Percentiles rank a stretch among this genome's conserved stretches.
phyloP scores from a whole-genome alignment of 2,888 invertebrate genomes.

The Erebia palarica region DNA sequence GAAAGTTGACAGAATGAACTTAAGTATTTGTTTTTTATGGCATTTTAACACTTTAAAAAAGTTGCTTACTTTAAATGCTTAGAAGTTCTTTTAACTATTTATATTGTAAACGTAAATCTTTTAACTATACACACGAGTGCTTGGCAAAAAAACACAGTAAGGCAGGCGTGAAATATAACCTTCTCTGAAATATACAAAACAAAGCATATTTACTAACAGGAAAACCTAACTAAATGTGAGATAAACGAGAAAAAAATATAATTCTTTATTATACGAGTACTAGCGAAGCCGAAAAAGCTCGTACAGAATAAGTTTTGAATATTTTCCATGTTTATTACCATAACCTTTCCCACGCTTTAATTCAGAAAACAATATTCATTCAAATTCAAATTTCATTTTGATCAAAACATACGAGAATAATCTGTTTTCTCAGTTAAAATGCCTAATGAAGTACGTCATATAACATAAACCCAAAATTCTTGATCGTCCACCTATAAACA shows the following conservation, averaged over 20 bases:
- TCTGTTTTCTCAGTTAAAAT: conserved; percentile 9
- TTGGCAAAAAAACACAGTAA: conserved; percentile 25
- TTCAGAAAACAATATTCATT: conserved; percentile 5
- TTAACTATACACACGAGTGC: not conserved
- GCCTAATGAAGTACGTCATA: conserved; percentile 12
- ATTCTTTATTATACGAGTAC: too few species aligned
- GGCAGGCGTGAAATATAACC: conserved; percentile 21
- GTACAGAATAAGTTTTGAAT: too few species aligned
- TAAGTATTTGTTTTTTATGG: too few species aligned
- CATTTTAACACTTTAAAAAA: too few species aligned
- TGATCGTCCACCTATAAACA: conserved; percentile 14
- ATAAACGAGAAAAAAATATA: not conserved
- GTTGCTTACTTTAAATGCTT: too few species aligned
- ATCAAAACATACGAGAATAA: not conserved
- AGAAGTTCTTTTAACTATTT: not conserved
- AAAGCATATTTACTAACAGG: conserved; percentile 5
- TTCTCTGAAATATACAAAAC: conserved; percentile 16
- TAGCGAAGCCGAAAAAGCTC: too few species aligned
- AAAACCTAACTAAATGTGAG: not conserved
- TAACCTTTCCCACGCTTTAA: not conserved
- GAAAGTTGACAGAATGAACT: too few species aligned
- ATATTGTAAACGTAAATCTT: conserved; percentile 1
- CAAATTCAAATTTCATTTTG: too few species aligned
- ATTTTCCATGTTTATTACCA: not conserved
- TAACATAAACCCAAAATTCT: conserved; percentile 11